Evolutionary conservation across 2,797 vertebrate genomes (phyloP).

Genomic region (Semotilus atromaculatus): DNA sequence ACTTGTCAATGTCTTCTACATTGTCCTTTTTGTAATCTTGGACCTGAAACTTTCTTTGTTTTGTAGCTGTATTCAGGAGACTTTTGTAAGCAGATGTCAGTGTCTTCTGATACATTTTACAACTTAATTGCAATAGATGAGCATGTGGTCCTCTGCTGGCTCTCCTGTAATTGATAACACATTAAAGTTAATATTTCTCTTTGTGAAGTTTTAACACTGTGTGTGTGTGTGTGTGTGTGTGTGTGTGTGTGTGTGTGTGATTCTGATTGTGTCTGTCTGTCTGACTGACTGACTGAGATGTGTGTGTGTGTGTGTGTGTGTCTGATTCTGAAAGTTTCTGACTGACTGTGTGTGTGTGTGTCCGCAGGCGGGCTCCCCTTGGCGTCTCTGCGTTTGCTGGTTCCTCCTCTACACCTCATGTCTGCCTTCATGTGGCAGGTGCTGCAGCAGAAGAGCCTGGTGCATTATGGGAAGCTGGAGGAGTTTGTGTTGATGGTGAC

Average conservation of each 20-base stretch:
- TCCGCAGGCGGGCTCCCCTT: constrained; percentile 63
- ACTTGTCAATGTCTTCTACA: too few species aligned
- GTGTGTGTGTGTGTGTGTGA: not conserved
- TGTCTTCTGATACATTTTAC: too few species aligned
- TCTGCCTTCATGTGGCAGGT: constrained; percentile 86
- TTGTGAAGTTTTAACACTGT: not conserved
- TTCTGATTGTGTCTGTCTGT: not conserved
- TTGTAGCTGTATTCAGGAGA: not conserved
- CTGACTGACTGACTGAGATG: too few species aligned
- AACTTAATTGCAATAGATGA: too few species aligned
- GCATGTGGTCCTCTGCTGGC: not conserved
- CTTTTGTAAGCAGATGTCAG: too few species aligned
- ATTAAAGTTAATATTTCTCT: too few species aligned
- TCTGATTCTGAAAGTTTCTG: not conserved
- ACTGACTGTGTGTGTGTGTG: not conserved
- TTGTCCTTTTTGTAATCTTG: too few species aligned
- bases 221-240: not conserved
- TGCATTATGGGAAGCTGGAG: constrained; percentile 84
- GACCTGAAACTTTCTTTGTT: not conserved
- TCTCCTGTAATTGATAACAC: too few species aligned
- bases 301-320: not conserved
- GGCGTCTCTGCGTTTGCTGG: constrained; percentile 78
- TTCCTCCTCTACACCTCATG: constrained; percentile 79
- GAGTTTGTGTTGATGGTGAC: constrained; percentile 85
- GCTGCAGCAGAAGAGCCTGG: constrained; percentile 74